A percentile compares a stretch with the other conserved stretches of the same genome.
These are phyloP conservation scores for Aspidiotus rigidus DNA, from an alignment of 2,888 invertebrate species.

Conservation along the genomic window DNA sequence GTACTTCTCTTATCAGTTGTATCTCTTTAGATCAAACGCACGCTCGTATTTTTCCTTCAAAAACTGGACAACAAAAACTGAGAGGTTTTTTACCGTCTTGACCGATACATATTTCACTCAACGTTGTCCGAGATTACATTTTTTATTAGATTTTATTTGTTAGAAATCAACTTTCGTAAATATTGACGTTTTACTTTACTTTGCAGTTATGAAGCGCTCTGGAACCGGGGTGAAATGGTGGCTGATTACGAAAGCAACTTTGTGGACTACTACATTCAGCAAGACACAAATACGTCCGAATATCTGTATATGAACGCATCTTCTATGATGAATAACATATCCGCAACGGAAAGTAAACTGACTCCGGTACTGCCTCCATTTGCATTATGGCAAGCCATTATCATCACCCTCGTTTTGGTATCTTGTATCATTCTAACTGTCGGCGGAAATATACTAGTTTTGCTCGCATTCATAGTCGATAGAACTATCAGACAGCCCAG, in stretches of 20 bases:
- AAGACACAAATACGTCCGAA: slow-evolving; percentile 24
- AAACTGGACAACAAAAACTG: too few relatives aligned
- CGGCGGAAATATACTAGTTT: slow-evolving; percentile 88
- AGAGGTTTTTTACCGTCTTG: too few relatives aligned
- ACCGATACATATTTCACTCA: too few relatives aligned
- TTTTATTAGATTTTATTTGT: neutral
- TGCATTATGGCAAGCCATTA: slow-evolving; percentile 77
- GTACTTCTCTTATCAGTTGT: too few relatives aligned
- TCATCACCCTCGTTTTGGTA: slow-evolving; percentile 77
- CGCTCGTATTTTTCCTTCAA: too few relatives aligned
- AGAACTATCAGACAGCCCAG: slow-evolving; percentile 90
- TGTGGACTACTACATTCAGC: slow-evolving; percentile 15
- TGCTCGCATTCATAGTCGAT: slow-evolving; percentile 90
- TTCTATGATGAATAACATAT: slow-evolving; percentile 26
- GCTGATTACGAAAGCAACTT: slow-evolving; percentile 21
- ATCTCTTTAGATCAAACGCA: too few relatives aligned
- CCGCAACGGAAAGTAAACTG: slow-evolving; percentile 38
- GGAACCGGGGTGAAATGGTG: slow-evolving; percentile 21
- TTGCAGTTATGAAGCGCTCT: slow-evolving; percentile 25
- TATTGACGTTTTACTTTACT: neutral
- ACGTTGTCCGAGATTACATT: neutral
- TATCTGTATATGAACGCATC: slow-evolving; percentile 9
- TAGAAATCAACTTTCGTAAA: too few relatives aligned
- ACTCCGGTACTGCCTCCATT: slow-evolving; percentile 68
- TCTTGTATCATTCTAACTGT: slow-evolving; percentile 86